Conservation (phyloP, 1,140 invertebrate species). For the Sinella curviseta region DNA sequence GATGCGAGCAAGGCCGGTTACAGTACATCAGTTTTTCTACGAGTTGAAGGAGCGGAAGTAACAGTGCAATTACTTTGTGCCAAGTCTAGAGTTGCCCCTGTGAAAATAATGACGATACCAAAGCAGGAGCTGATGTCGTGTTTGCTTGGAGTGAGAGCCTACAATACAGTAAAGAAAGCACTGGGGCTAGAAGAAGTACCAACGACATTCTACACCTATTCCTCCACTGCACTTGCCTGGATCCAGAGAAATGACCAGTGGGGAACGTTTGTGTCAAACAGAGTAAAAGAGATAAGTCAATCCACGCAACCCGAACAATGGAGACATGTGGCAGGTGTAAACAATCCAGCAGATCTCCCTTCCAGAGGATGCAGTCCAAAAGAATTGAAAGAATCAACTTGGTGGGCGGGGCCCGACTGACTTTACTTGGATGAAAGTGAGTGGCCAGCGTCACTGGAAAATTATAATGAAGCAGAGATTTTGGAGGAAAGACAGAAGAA, state of each 20-base stretch:
- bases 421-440: background rate
- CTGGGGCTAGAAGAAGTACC: background rate
- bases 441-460: background rate
- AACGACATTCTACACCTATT: conserved; percentile 50
- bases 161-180: too few species aligned
- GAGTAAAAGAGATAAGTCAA: conserved; percentile 39
- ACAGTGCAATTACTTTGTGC: too few species aligned
- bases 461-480: background rate
- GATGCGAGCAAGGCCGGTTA: too few species aligned
- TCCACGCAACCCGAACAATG: background rate
- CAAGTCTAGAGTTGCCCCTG: too few species aligned
- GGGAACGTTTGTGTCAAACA: conserved; percentile 43
- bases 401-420: background rate
- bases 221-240: conserved; percentile 50
- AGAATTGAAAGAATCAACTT: background rate
- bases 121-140: too few species aligned
- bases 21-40: too few species aligned
- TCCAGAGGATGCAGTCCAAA: background rate
- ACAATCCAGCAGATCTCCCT: conserved; percentile 2
- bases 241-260: conserved; percentile 44
- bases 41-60: too few species aligned
- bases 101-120: too few species aligned
- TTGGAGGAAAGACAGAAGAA: background rate
- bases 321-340: background rate
- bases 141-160: too few species aligned